A percentile compares a stretch with the other conserved stretches of the same genome.
Conservation (phyloP, 2,113 vertebrate species). For the Columba janthina region DNA sequence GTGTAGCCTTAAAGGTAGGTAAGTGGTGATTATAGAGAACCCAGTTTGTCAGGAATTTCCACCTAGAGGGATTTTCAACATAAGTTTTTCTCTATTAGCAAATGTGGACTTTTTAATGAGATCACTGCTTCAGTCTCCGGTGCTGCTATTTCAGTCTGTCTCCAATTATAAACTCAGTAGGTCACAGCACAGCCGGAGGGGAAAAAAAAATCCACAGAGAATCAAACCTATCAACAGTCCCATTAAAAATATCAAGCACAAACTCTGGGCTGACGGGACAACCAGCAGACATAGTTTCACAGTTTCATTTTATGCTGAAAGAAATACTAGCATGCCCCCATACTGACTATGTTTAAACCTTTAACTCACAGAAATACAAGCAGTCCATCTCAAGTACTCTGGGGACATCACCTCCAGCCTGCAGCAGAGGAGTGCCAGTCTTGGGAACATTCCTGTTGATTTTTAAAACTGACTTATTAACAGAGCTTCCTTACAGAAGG, state of each 20-base stretch:
- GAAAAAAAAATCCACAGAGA: neutral
- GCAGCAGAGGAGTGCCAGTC: neutral
- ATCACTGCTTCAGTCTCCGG: neutral
- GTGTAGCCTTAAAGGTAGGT: neutral
- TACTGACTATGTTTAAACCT: neutral
- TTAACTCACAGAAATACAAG: fast-evolving
- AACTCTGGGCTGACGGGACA: neutral
- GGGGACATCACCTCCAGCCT: neutral
- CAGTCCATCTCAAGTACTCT: neutral
- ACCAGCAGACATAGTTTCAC: neutral
- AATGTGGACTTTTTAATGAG: conserved; percentile 4
- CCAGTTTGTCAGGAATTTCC: neutral
- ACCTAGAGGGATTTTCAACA: neutral
- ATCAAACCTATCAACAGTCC: neutral
- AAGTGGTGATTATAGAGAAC: neutral
- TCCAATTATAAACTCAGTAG: conserved; percentile 23
- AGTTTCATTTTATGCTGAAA: neutral
- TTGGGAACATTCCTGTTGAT: neutral
- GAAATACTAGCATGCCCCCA: neutral
- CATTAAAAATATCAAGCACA: neutral
- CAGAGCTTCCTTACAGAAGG: neutral
- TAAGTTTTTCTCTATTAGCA: neutral
- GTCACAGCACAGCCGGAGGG: neutral
- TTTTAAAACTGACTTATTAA: neutral
- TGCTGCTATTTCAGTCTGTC: neutral